Base-by-base conservation (phyloP, 1,140 invertebrate genomes). In the Drosophila ironensis region DNA sequence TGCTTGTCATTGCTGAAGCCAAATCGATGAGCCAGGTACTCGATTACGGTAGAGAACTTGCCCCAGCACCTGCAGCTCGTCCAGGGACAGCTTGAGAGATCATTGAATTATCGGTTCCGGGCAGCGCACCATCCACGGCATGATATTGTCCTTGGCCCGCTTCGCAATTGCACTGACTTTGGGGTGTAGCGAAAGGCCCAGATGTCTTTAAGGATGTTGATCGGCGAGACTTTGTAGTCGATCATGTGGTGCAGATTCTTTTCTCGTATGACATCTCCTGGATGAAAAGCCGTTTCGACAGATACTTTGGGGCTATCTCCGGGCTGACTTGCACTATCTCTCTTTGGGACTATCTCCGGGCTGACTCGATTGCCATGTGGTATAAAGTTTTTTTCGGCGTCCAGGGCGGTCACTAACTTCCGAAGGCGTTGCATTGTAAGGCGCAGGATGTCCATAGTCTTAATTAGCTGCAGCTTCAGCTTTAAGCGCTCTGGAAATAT, bases 81-180 rank as follows among this genome's bases (percentile, higher is more conserved):
- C 91, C 0, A 86, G 47, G 14, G 88, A 52, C 7, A 91, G 68
- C 52, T 91, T 87, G 3, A 92, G 51, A 19, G 91, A 91, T n/a
- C 80, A 90, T 45, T 91, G 88, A 22, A 91, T 68, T 50, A 90
- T 90, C 3, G 89, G 70, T 37, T 88, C 84, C 3, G 90, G 78
- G 44, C 90, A 92, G 14, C 92, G 84, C 6, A 92, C 81, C 91
- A 92, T 92, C 92, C 92, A 92, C 0, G 92, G 92, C 87, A 92
- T 92, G 3, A 92, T 75, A 47, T 87, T 89, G 25, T 86, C 82
- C 14, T 92, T 86, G n/a, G 68, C 41, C 90, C 72, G 17, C 92
- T 52, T 2, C 91, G 82, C 25, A 89, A 5, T 52, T 84, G 61
- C 11, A 92, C 90, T 0, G 73, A 72, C 11, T 88, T 61, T 3